phyloP scores from a whole-genome alignment of 53 echinoderm and acorn worm genomes.

The Henricia sp. region DNA sequence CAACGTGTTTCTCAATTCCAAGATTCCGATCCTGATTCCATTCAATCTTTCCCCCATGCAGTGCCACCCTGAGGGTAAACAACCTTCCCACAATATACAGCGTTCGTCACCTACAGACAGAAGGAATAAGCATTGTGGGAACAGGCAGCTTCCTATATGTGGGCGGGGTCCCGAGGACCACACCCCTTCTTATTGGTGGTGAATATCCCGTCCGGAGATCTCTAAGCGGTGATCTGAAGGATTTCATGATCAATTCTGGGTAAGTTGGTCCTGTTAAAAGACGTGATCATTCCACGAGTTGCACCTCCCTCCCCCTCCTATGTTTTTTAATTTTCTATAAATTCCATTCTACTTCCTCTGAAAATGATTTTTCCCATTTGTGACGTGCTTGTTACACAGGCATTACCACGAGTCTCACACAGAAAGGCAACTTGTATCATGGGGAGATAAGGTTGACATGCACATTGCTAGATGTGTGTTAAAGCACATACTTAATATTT shows the following conservation, averaged over 20 bases:
- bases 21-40: neutral
- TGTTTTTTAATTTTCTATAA: no score
- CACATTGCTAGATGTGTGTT: no score
- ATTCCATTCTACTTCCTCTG: no score
- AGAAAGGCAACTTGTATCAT: no score
- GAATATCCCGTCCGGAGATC: slow-evolving; percentile 87
- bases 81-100: slow-evolving; percentile 80
- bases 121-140: slow-evolving; percentile 71
- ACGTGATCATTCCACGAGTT: neutral
- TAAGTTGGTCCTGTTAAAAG: slow-evolving; percentile 52
- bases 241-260: slow-evolving; percentile 80
- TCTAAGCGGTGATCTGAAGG: slow-evolving; percentile 71
- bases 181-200: slow-evolving; percentile 89
- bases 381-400: no score
- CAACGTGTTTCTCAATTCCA: neutral
- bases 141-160: slow-evolving; percentile 77
- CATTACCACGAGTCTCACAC: no score
- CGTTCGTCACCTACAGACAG: slow-evolving; percentile 67
- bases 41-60: slow-evolving; percentile 13
- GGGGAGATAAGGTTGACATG: no score
- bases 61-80: slow-evolving; percentile 88
- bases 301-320: no score
- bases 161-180: slow-evolving; percentile 80
- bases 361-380: no score
- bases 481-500: no score